Evolutionary conservation across 2,888 invertebrate genomes (phyloP), one percentile per base, ranked within the genome.

Genomic region (Biston betularia): DNA sequence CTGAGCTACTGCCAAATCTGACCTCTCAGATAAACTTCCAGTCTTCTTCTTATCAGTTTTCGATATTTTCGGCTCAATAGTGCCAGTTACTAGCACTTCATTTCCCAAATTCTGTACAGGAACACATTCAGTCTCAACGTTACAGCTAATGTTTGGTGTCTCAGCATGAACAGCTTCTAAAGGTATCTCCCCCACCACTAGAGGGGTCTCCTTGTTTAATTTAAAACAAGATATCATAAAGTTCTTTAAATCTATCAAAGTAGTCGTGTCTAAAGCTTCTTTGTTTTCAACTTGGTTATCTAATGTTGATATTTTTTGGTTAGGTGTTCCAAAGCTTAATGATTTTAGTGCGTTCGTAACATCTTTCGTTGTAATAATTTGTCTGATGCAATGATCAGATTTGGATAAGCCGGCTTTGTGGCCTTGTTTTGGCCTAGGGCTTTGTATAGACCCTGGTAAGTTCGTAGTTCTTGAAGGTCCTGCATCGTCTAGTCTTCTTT

Each of bases 151-250:
- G 1, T 78, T 75, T 57, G 69, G 74, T 52, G 77, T 72, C 7
- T 80, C 75, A 7, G 83, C 76, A 15, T 82, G 81, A 7, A 86
- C 69, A 50, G 77, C 80, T 62, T 82, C 82, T 0, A 83, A 80
- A 5, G 85, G 75, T n/a, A 85, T 68, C 40, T 89, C 88, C 34
- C 67, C 74, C 9, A 82, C 12, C 3, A 75, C 70, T 3, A 83
- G 65, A 11, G 72, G 73, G 33, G 68, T 63, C 12, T 89, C 88
- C 75, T 86, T 88, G 64, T 83, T 87, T 6, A 86, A 62, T 72
- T 88, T 90, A 55, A 92, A 91, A 73, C 90, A 92, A 0, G 91
- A 88, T 0, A 85, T 87, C 87, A 93, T 89, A 45, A 92, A 89
- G 14, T 87, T 87, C 73, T 88, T 92, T 0, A 93, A 70, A 61